Evolutionary conservation across 2,113 vertebrate species (phyloP), one percentile per base, ranked within the genome.

Genomic region (Triplophysa siluroides): DNA sequence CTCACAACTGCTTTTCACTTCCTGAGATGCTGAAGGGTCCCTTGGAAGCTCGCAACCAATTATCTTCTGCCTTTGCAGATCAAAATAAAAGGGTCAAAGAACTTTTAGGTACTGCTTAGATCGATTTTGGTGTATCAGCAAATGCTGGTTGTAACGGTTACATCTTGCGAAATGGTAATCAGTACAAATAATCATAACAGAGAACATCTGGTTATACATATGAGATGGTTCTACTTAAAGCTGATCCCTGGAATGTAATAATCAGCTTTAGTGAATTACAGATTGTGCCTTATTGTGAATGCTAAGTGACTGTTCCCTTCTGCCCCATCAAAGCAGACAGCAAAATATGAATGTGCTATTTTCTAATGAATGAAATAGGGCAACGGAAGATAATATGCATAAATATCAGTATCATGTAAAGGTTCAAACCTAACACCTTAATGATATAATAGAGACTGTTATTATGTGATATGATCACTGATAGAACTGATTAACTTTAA

Each of bases 1-100:
- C 6, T 86, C 88, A 80, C 89, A 92, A 78, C 24, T 87, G 18
- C 85, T 94, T 86, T 90, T 91, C 83, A 96, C 95, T 80, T 97
- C 95, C 88, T 98, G 96, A 84, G 71, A 60, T 78, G 76, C 78
- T 83, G 1, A 13, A 60, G 76, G 79, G 80, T 87, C 75, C 69
- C 64, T 77, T 78, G 81, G 84, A 81, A 73, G 83, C 73, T 72
- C 61, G 83, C 83, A 60, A 41, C 67, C 9, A 56, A 52, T 60
- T 62, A 21, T 52, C 74, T 54, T 11, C 45, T 77, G 61, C 64
- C 58, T 50, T 52, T 65, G 58, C 38, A 21, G 45, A 24, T 23
- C 24, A 47, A 75, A 60, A 41, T 16, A 73, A 73, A 23, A n/a
- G 70, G 9, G 74, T 65, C 11, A 77, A 47, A 38, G 33, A 38